Base-by-base conservation (phyloP, 2,888 invertebrate genomes). In the Drosophila subsilvestris region DNA sequence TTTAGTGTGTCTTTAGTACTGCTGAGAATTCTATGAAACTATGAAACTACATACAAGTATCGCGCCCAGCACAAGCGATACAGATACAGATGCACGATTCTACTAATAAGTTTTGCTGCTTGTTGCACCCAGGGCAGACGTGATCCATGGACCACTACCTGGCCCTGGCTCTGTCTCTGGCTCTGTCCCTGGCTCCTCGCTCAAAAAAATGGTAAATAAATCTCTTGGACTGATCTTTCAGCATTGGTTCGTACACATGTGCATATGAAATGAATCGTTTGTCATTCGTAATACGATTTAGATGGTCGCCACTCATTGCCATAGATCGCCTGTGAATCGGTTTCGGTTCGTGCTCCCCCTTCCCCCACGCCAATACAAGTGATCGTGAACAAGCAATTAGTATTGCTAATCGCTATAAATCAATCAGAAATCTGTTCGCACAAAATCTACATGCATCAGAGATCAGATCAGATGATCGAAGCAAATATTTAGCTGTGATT, bases 231-330 rank as follows among this genome's bases (percentile, higher is more conserved):
- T 25, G 63, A 56, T 56, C 62, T 63, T 32, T 63, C 44, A 44
- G 20, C 51, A 60, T 27, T 22, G 45, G 63, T 32, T 58, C 20
- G 25, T 49, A 50, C 45, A 49, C 37, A 14, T n/a, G 78, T 86
- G 88, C 89, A 90, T 89, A 81, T 79, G 70, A 86, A 89, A 91
- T 90, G 88, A 89, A 91, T 90, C 88, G 90, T 89, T 89, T 89
- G 88, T 88, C 89, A 86, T 89, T 88, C 82, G 81, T 88, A 87
- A 89, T 86, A 84, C 85, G 86, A 89, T 90, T 89, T 20, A 20
- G 32, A 49, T 86, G 85, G 71, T 79, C 17, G 18, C 80, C 77
- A 75, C 78, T 83, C 88, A 85, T 75, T 63, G 49, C 29, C 58
- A 51, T 50, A 12, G 32, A 32, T 32, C 29, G 50, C 42, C 56